Evolutionary conservation across 2,113 vertebrate species (phyloP), one percentile per base, ranked within the genome.

Genomic region (Siniperca knerii): DNA sequence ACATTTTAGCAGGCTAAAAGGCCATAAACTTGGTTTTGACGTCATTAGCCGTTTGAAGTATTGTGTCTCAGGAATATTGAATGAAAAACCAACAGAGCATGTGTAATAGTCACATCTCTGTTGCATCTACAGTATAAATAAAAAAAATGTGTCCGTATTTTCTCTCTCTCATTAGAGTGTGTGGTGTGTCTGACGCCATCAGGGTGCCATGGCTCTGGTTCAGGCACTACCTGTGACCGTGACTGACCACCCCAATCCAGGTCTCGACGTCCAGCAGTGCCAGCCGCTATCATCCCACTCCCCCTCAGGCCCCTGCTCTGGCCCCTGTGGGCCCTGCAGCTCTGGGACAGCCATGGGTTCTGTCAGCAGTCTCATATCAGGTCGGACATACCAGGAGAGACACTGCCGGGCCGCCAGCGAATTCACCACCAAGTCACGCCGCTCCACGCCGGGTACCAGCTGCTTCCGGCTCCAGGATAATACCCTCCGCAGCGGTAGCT

Each of bases 321-420:
- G 61, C 55, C 72, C 87, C 81, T 92, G 91, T 68, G 87, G 82
- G 37, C 83, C 91, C 65, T 90, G 87, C 64, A 90, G 79, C 76
- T 66, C 90, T 52, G 72, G 89, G 25, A 85, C 93, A 89, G 87
- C 94, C 91, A 99, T 99, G 98, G 98, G 98, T 86, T 99, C 98
- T 0, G 98, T 99, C 57, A 96, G 98, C 94, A 99, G 98, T 90
- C 97, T 99, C 75, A 97, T 99, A 91, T 98, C 98, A 0, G 95
- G 97, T 75, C 96, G 97, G 65, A 96, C 97, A 46, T 97, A 94
- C 91, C 97, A 97, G 0, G 96, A 98, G 87, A 96, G 91, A 0
- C 77, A 96, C 18, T 94, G 95, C 79, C 95, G 95, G 77, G 94
- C 96, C 6, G 93, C 94, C 86, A 94, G 94, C 0, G 95, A 96